A percentile compares a stretch with the other conserved stretches of the same genome.
These are phyloP conservation scores for Trichogramma evanescens DNA, from an alignment of 2,888 invertebrate species.

Conservation along the genomic window DNA sequence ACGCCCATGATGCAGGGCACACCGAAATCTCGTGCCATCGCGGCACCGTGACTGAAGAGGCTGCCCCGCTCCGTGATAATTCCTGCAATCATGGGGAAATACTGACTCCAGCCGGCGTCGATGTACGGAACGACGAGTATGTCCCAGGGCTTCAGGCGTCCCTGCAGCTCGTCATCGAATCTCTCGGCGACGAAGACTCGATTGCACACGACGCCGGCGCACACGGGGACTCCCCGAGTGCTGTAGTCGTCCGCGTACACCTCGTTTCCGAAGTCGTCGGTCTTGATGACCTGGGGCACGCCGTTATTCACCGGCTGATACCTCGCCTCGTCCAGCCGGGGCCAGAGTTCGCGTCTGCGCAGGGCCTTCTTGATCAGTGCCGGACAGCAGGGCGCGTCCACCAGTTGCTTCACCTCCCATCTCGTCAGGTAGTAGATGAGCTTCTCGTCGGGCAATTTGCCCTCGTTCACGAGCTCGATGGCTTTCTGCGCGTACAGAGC, in stretches of 20 bases:
- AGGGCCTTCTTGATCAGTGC: slow-evolving; percentile 51
- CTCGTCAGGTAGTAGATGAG: slow-evolving; percentile 64
- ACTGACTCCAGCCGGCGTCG: slow-evolving; percentile 80
- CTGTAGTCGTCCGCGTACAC: neutral
- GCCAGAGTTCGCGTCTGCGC: slow-evolving; percentile 57
- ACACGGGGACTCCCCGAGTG: slow-evolving; percentile 61
- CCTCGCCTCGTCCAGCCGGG: slow-evolving; percentile 55
- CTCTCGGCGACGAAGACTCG: slow-evolving; percentile 66
- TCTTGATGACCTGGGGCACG: slow-evolving; percentile 41
- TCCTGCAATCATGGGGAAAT: slow-evolving; percentile 71
- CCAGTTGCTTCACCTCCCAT: slow-evolving; percentile 57
- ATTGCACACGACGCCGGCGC: slow-evolving; percentile 60
- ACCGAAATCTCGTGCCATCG: slow-evolving; percentile 77
- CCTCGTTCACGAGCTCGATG: slow-evolving; percentile 54
- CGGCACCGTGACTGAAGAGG: slow-evolving; percentile 76
- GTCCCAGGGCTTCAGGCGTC: slow-evolving; percentile 51
- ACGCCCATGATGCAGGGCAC: slow-evolving; percentile 77
- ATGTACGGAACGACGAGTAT: slow-evolving; percentile 70
- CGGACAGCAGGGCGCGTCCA: slow-evolving; percentile 39
- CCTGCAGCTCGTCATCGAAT: slow-evolving; percentile 55
- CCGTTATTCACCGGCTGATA: slow-evolving; percentile 59
- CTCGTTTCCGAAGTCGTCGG: neutral
- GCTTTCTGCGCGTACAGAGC: slow-evolving; percentile 56
- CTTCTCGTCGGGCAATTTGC: slow-evolving; percentile 58
- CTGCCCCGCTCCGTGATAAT: slow-evolving; percentile 79